phyloP scores from a whole-genome alignment of 2,113 vertebrate genomes.

The Cromileptes altivelis region DNA sequence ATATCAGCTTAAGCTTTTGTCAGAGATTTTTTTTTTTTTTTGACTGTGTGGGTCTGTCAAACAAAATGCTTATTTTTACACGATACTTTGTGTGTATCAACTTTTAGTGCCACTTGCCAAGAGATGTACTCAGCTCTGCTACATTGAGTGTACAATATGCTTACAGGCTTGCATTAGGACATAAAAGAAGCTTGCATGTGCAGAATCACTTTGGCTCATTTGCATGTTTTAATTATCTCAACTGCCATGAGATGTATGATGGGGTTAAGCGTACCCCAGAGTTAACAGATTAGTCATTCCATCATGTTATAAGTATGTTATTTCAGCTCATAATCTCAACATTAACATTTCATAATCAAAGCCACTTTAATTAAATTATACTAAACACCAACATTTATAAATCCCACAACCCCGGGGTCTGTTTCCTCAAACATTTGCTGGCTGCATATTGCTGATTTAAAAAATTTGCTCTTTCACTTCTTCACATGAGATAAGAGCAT shows the following conservation, averaged over 20 bases:
- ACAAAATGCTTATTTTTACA: conserved; percentile 25
- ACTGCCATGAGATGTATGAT: conserved; percentile 6
- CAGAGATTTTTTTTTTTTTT: not conserved
- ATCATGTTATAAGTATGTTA: conserved; percentile 22
- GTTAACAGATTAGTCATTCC: conserved; percentile 31
- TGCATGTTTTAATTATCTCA: conserved; percentile 17
- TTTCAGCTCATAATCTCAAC: conserved; percentile 32
- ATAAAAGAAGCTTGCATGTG: conserved; percentile 41
- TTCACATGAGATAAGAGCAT: conserved; percentile 33
- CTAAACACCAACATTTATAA: conserved; percentile 22
- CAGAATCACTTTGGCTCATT: conserved; percentile 11
- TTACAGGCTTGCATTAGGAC: conserved; percentile 34
- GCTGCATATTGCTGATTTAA: conserved; percentile 35
- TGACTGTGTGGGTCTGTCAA: conserved; percentile 3
- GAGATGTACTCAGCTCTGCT: conserved; percentile 42
- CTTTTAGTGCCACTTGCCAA: conserved; percentile 55
- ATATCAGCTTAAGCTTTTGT: conserved; percentile 7
- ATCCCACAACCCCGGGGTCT: conserved; percentile 29
- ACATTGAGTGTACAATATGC: conserved; percentile 27
- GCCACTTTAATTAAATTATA: conserved; percentile 46
- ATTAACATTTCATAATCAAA: conserved; percentile 48
- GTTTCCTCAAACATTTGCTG: conserved; percentile 22
- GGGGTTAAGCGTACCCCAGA: conserved; percentile 24
- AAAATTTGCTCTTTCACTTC: conserved; percentile 23
- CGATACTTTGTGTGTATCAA: conserved; percentile 25